A percentile compares a stretch with the other conserved stretches of the same genome.
phyloP scores from a whole-genome alignment of 2,888 invertebrate genomes.

The Hyposoter didymator region DNA sequence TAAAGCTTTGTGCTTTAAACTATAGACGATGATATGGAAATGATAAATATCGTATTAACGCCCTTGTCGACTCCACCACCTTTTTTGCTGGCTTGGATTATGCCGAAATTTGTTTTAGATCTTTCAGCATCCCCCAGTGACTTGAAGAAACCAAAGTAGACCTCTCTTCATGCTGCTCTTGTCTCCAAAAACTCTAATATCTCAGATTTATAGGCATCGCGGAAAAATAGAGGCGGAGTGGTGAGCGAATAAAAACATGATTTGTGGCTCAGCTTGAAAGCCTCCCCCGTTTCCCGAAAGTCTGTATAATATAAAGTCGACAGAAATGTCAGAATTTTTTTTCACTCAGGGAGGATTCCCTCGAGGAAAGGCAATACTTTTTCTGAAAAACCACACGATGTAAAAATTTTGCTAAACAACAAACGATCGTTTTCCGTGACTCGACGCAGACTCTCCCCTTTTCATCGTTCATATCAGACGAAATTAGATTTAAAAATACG shows the following conservation, averaged over 20 bases:
- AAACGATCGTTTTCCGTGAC: background rate
- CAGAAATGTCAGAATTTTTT: conserved; percentile 4
- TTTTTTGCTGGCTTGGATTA: conserved; percentile 16
- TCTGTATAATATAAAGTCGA: conserved; percentile 28
- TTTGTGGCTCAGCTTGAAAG: conserved; percentile 65
- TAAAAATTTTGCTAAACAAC: background rate
- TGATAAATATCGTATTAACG: background rate
- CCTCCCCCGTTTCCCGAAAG: conserved; percentile 29
- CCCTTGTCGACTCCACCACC: background rate
- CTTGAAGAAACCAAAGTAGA: background rate
- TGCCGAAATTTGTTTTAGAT: background rate
- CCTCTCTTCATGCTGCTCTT: conserved; percentile 17
- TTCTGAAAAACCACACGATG: background rate
- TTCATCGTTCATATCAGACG: background rate
- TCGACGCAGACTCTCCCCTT: background rate
- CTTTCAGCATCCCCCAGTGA: background rate
- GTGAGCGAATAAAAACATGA: conserved; percentile 60
- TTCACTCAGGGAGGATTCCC: background rate
- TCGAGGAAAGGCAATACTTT: background rate
- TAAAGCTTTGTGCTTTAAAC: background rate
- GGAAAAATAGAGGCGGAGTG: conserved; percentile 15
- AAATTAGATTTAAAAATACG: background rate
- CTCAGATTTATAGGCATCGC: conserved; percentile 29
- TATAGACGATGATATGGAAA: background rate
- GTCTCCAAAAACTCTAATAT: conserved; percentile 46